Evolutionary conservation across 1,140 invertebrate genomes (phyloP).

Genomic region (Drosophila arawakana): DNA sequence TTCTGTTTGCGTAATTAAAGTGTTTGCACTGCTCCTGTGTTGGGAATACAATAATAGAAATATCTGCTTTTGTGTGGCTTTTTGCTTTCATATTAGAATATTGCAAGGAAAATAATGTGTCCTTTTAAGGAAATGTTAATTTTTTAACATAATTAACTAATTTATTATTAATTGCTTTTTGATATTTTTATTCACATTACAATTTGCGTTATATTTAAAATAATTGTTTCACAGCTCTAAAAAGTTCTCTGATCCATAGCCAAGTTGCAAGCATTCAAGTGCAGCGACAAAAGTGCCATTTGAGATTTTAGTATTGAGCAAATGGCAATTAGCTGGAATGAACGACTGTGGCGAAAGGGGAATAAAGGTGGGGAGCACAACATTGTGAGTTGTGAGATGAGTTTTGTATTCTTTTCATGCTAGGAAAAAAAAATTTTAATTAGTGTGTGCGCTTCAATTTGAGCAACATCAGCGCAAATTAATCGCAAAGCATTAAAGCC

Average conservation of each 20-base stretch:
- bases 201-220: background rate
- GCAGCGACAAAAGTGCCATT: constrained; percentile 47
- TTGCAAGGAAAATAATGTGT: background rate
- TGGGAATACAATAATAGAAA: background rate
- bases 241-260: constrained; percentile 53
- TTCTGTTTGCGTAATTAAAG: constrained; percentile 40
- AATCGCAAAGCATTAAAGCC: constrained; percentile 76
- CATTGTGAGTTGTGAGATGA: constrained; percentile 14
- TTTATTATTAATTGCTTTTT: background rate
- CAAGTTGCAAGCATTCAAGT: constrained; percentile 38
- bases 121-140: no score
- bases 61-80: background rate
- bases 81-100: no score
- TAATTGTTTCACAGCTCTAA: constrained; percentile 15
- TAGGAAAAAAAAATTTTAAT: constrained; percentile 71
- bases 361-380: background rate
- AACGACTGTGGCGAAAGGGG: constrained; percentile 14
- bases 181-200: background rate
- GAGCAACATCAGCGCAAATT: constrained; percentile 66
- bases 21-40: constrained; percentile 1
- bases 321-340: constrained; percentile 69
- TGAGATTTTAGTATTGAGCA: constrained; percentile 52
- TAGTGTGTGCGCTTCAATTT: constrained; percentile 67
- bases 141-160: background rate
- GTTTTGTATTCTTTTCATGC: constrained; percentile 31